Conservation (phyloP, 2,113 vertebrate genomes). For the Vulpes lagopus region DNA sequence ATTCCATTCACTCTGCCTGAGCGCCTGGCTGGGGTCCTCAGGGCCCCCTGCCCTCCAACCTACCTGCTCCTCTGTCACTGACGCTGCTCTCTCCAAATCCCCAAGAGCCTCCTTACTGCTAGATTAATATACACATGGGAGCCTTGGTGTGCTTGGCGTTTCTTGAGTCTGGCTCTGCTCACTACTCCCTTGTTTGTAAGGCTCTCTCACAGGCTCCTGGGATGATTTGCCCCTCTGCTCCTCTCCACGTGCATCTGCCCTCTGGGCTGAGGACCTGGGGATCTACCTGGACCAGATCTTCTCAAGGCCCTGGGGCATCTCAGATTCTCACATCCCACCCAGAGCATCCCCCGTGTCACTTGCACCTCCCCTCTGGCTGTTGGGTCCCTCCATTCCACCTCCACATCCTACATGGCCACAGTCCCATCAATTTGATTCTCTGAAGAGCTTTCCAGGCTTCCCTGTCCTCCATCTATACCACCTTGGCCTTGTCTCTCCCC, state of each 20-base stretch:
- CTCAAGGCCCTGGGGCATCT: not conserved
- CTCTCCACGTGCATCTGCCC: not conserved
- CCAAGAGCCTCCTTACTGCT: not conserved
- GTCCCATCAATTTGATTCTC: accelerated
- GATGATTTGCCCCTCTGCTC: not conserved
- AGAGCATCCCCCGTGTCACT: not conserved
- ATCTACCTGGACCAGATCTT: not conserved
- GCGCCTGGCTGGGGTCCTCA: not conserved
- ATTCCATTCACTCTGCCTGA: not conserved
- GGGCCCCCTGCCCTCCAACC: not conserved
- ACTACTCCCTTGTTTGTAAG: not conserved
- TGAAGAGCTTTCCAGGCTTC: not conserved
- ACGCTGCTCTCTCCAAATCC: not conserved
- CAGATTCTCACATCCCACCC: not conserved
- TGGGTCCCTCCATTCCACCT: not conserved
- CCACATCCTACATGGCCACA: not conserved
- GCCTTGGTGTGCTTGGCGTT: not conserved
- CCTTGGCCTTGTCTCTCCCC: not conserved
- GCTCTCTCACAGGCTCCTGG: not conserved
- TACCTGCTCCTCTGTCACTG: not conserved
- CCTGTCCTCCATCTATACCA: too few species aligned
- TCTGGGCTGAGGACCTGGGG: not conserved
- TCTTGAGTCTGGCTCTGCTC: not conserved
- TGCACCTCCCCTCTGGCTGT: not conserved
- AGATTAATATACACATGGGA: not conserved